phyloP scores from a whole-genome alignment of 2,113 vertebrate species.

The Cottus gobio region DNA sequence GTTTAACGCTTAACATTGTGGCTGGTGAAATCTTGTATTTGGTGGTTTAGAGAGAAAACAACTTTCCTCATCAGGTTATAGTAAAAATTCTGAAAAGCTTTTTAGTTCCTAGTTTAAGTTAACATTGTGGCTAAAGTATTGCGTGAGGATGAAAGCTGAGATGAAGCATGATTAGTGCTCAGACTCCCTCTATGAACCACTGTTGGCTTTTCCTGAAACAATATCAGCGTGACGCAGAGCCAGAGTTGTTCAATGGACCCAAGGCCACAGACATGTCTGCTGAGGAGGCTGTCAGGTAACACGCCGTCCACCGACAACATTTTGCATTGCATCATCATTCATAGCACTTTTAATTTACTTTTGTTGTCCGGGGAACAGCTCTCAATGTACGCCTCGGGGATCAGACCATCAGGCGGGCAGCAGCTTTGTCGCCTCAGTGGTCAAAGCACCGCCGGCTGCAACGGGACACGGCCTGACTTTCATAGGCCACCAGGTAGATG shows the following conservation, averaged over 20 bases:
- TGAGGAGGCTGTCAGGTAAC: conserved; percentile 70
- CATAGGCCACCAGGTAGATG: conserved; percentile 91
- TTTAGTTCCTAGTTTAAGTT: neutral
- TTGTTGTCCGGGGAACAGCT: conserved; percentile 52
- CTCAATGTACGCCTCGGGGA: conserved; percentile 40
- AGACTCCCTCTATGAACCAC: conserved; percentile 72
- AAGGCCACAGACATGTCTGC: conserved; percentile 31
- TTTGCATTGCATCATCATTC: neutral
- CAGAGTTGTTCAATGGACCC: conserved; percentile 52
- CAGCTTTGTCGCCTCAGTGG: conserved; percentile 42
- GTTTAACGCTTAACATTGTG: conserved; percentile 2
- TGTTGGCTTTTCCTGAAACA: conserved; percentile 94
- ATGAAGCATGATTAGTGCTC: conserved; percentile 38
- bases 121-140: neutral
- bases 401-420: conserved; percentile 59
- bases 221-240: conserved; percentile 88
- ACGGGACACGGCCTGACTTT: conserved; percentile 86
- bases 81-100: neutral
- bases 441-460: conserved; percentile 74
- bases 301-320: neutral
- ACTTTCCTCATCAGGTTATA: neutral
- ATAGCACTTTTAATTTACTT: neutral
- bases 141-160: conserved; percentile 2
- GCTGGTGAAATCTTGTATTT: neutral
- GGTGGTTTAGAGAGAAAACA: neutral